Conservation (phyloP, 37 sponge, comb jelly and placozoan genomes). For the Bolinopsis microptera region DNA sequence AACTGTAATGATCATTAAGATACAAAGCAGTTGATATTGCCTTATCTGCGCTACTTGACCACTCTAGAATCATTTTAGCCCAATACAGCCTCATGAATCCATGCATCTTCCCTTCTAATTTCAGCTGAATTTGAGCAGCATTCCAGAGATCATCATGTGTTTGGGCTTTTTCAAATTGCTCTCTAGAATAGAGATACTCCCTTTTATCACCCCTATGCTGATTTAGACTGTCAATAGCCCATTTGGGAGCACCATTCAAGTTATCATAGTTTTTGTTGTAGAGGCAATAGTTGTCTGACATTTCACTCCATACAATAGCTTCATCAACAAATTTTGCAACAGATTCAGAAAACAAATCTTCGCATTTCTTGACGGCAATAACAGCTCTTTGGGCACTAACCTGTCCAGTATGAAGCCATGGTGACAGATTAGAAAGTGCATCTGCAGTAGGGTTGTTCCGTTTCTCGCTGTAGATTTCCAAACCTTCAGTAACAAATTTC, state of each 20-base stretch:
- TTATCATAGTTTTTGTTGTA: conserved; percentile 72
- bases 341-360: conserved; percentile 20
- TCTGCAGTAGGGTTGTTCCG: conserved; percentile 66
- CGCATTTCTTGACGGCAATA: background rate
- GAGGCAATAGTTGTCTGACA: conserved; percentile 71
- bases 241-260: conserved; percentile 61
- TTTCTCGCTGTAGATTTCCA: conserved; percentile 41
- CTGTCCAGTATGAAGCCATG: conserved; percentile 69
- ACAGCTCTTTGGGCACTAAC: conserved; percentile 68
- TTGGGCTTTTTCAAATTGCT: conserved; percentile 66
- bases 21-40: conserved; percentile 70
- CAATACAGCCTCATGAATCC: conserved; percentile 80
- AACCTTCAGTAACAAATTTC: conserved; percentile 23
- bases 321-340: conserved; percentile 69
- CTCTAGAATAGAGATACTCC: conserved; percentile 68
- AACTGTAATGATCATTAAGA: conserved; percentile 74
- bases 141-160: conserved; percentile 74
- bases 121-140: conserved; percentile 76
- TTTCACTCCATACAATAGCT: conserved; percentile 68
- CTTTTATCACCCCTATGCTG: conserved; percentile 67
- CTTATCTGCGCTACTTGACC: conserved; percentile 69
- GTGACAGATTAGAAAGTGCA: conserved; percentile 66
- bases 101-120: conserved; percentile 75
- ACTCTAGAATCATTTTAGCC: conserved; percentile 81
- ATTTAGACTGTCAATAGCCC: conserved; percentile 67